Percentiles rank a stretch among this genome's conserved stretches.
These are phyloP conservation scores for Amblyteles armatorius DNA, from an alignment of 2,888 invertebrate genomes.

Conservation along the genomic window DNA sequence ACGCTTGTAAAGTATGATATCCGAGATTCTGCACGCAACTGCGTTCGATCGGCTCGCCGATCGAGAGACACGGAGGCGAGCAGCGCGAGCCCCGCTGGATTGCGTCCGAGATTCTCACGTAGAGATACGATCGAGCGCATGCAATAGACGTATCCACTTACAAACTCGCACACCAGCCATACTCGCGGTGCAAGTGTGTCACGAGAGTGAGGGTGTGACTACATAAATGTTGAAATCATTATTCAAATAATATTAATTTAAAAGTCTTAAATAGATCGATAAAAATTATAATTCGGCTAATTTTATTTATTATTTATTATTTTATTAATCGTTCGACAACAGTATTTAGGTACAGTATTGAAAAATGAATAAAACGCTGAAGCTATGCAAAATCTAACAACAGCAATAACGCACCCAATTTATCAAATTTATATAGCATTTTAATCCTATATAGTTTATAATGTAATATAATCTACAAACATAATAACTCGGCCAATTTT, in stretches of 20 bases:
- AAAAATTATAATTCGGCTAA: not conserved
- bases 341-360: not conserved
- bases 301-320: too few relatives aligned
- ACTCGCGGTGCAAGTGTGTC: constrained; percentile 8
- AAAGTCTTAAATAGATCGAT: not conserved
- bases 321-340: not conserved
- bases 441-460: not conserved
- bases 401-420: not conserved
- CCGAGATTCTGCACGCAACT: constrained; percentile 23
- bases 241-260: not conserved
- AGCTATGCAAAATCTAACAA: not conserved
- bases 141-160: constrained; percentile 45
- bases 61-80: constrained; percentile 24
- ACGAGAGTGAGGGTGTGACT: constrained; percentile 19
- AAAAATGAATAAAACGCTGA: not conserved
- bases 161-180: constrained; percentile 11
- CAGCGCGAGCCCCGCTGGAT: constrained; percentile 31
- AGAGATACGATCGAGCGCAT: constrained; percentile 37
- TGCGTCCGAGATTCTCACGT: constrained; percentile 46
- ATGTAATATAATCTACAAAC: not conserved
- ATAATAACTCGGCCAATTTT: not conserved
- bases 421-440: not conserved
- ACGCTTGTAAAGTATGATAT: constrained; percentile 10
- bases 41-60: constrained; percentile 27
- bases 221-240: not conserved